phyloP scores from a whole-genome alignment of 2,888 invertebrate genomes.

The Phasia obesa region DNA sequence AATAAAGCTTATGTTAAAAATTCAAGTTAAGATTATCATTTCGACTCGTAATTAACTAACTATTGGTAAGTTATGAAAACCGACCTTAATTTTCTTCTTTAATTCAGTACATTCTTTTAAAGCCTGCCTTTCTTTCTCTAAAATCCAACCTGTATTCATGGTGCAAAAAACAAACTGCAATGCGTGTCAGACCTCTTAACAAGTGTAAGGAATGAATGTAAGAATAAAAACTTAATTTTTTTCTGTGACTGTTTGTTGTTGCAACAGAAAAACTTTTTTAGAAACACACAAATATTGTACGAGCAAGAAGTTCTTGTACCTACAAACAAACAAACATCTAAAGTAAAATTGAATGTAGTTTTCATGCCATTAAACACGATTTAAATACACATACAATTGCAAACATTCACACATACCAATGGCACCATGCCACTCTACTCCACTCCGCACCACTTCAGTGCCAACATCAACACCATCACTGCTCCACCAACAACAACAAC shows the following conservation, averaged over 20 bases:
- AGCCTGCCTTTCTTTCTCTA: constrained; percentile 1
- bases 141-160: constrained; percentile 47
- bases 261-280: constrained; percentile 39
- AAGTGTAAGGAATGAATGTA: constrained; percentile 68
- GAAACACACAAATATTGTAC: constrained; percentile 42
- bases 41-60: too few relatives aligned
- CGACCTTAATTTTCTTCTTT: neutral
- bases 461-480: constrained; percentile 22
- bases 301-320: constrained; percentile 36
- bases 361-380: constrained; percentile 74
- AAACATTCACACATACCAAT: constrained; percentile 30
- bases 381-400: constrained; percentile 68
- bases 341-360: constrained; percentile 70
- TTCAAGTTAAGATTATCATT: too few relatives aligned
- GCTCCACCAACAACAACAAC: neutral
- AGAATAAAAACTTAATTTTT: constrained; percentile 54
- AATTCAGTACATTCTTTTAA: constrained; percentile 23
- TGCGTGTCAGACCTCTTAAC: constrained; percentile 71
- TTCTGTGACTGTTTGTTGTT: constrained; percentile 23
- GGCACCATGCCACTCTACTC: constrained; percentile 36
- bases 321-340: constrained; percentile 38
- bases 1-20: too few relatives aligned
- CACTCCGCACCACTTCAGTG: constrained; percentile 34
- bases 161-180: constrained; percentile 65
- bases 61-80: too few relatives aligned